Conservation (phyloP, 2,113 vertebrate species). For the Oreochromis spilurus region DNA sequence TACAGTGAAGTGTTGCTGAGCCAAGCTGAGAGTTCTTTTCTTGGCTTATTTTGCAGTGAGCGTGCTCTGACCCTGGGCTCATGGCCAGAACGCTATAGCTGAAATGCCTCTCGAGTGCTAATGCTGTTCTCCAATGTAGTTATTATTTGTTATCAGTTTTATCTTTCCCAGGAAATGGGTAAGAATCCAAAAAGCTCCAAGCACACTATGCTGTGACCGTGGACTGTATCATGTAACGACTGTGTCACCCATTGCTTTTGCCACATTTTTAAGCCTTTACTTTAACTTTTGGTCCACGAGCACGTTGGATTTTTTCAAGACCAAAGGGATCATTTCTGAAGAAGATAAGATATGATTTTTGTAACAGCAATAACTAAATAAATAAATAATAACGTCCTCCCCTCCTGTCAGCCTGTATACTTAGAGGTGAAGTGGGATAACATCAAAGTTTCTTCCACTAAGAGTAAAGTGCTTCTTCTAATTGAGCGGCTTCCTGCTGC, state of each 20-base stretch:
- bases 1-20: not conserved
- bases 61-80: not conserved
- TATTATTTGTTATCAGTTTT: not conserved
- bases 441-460: not conserved
- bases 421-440: not conserved
- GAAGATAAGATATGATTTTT: not conserved
- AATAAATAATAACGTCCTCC: not conserved
- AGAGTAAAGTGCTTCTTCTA: not conserved
- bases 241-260: not conserved
- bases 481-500: not conserved
- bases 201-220: not conserved
- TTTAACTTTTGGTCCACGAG: not conserved
- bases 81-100: not conserved
- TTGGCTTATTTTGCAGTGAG: slow-evolving; percentile 2
- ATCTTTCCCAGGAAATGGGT: not conserved
- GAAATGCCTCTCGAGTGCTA: slow-evolving; percentile 6
- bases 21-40: not conserved
- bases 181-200: not conserved
- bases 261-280: not conserved
- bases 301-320: not conserved
- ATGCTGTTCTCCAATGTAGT: not conserved
- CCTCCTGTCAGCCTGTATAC: not conserved
- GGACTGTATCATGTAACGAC: not conserved
- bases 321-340: not conserved
- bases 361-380: not conserved